These are phyloP conservation scores for Sandelia bainsii DNA, from an alignment of 2,797 vertebrate genomes.

Conservation along the genomic window DNA sequence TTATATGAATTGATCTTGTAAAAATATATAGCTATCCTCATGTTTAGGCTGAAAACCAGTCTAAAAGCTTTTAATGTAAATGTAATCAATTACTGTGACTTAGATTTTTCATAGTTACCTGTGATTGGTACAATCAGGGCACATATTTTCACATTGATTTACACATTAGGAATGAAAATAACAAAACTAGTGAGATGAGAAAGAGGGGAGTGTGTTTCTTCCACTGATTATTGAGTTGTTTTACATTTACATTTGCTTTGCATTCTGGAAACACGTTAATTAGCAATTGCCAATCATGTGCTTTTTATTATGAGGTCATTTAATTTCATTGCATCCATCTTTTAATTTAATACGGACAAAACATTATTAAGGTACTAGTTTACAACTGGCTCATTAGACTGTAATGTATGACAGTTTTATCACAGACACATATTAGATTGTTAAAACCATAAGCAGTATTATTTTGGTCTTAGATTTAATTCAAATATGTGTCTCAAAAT, in stretches of 20 bases:
- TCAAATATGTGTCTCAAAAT: not conserved
- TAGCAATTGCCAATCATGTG: not conserved
- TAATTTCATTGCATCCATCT: slow-evolving; percentile 1
- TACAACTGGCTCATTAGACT: slow-evolving; percentile 7
- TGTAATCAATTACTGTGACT: not conserved
- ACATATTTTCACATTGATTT: slow-evolving; percentile 5
- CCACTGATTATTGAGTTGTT: slow-evolving; percentile 9
- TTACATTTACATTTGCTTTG: slow-evolving; percentile 31
- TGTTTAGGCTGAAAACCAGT: not conserved
- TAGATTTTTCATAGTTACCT: not conserved
- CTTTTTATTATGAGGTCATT: slow-evolving; percentile 8
- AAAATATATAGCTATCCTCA: not conserved
- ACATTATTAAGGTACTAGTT: slow-evolving; percentile 17
- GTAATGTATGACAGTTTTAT: slow-evolving; percentile 17
- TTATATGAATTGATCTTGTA: not conserved
- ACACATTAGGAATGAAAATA: not conserved
- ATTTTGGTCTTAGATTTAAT: slow-evolving; percentile 3
- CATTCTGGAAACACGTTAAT: slow-evolving; percentile 30
- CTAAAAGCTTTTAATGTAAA: not conserved
- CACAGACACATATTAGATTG: slow-evolving; percentile 1
- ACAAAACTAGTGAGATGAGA: not conserved
- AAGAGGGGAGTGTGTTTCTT: not conserved
- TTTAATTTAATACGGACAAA: slow-evolving; percentile 30
- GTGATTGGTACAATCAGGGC: not conserved
- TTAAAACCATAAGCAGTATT: not conserved